These are phyloP conservation scores for Monopterus albus DNA, from an alignment of 2,113 vertebrate genomes.

Conservation along the genomic window DNA sequence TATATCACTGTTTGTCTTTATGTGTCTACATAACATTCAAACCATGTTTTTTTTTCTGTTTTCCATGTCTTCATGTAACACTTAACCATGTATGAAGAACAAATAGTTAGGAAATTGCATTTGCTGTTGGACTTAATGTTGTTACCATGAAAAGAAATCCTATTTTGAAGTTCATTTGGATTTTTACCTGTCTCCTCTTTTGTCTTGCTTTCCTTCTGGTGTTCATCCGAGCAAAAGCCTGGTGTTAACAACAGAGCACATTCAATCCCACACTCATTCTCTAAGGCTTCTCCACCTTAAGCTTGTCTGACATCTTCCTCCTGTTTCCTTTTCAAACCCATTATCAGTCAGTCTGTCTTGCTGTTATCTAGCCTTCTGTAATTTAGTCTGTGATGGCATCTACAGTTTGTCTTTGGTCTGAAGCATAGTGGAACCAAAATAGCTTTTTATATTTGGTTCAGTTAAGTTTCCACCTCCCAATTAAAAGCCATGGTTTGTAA, in stretches of 20 bases:
- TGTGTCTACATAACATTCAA: conserved; percentile 44
- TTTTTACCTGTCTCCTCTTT: conserved; percentile 39
- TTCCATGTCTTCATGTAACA: conserved; percentile 20
- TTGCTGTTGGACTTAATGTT: background rate
- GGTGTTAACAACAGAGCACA: conserved; percentile 54
- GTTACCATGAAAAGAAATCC: conserved; percentile 30
- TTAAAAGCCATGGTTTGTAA: background rate
- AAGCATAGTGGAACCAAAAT: background rate
- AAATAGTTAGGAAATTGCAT: background rate
- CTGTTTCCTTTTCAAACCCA: conserved; percentile 19
- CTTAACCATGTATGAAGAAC: conserved; percentile 14
- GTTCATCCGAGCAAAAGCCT: conserved; percentile 51
- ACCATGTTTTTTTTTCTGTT: conserved; percentile 25
- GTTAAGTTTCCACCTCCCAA: background rate
- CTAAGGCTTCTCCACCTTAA: conserved; percentile 44
- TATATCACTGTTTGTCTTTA: conserved; percentile 26
- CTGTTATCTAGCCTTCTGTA: background rate
- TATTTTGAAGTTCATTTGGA: conserved; percentile 11
- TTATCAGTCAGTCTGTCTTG: conserved; percentile 11
- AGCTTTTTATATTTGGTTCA: background rate
- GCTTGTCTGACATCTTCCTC: conserved; percentile 50
- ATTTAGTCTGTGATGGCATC: conserved; percentile 1
- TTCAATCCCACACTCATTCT: conserved; percentile 57
- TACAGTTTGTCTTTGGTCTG: conserved; percentile 4
- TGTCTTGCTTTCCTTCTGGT: conserved; percentile 47